A percentile compares a stretch with the other conserved stretches of the same genome.
These are phyloP conservation scores for Delphinus delphis DNA, from an alignment of 2,113 vertebrate species.

Conservation along the genomic window DNA sequence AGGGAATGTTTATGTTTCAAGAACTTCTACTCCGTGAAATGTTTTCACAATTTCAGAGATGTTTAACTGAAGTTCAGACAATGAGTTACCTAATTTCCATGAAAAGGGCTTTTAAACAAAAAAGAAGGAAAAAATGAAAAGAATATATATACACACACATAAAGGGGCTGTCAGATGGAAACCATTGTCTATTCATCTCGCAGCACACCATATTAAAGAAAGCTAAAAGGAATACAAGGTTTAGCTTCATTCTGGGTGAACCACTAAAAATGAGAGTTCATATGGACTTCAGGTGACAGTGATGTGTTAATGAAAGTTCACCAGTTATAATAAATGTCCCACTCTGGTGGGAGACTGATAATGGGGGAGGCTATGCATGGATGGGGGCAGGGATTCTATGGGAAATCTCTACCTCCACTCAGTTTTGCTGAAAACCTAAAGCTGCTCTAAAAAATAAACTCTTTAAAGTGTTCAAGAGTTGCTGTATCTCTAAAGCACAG, in stretches of 20 bases:
- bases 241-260: not conserved
- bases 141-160: not conserved
- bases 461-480: not conserved
- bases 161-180: not conserved
- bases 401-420: not conserved
- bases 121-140: not conserved
- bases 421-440: not conserved
- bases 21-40: not conserved
- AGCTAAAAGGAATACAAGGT: not conserved
- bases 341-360: not conserved
- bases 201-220: not conserved
- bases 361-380: not conserved
- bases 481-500: not conserved
- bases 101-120: not conserved
- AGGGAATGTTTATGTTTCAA: not conserved
- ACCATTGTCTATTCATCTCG: not conserved
- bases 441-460: not conserved
- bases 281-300: not conserved
- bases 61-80: not conserved
- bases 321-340: not conserved
- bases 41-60: conserved; percentile 10
- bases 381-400: not conserved
- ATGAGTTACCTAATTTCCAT: not conserved
- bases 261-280: not conserved
- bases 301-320: not conserved